Evolutionary conservation across 2,888 invertebrate genomes (phyloP).

Genomic region (Ophion obscuratus): DNA sequence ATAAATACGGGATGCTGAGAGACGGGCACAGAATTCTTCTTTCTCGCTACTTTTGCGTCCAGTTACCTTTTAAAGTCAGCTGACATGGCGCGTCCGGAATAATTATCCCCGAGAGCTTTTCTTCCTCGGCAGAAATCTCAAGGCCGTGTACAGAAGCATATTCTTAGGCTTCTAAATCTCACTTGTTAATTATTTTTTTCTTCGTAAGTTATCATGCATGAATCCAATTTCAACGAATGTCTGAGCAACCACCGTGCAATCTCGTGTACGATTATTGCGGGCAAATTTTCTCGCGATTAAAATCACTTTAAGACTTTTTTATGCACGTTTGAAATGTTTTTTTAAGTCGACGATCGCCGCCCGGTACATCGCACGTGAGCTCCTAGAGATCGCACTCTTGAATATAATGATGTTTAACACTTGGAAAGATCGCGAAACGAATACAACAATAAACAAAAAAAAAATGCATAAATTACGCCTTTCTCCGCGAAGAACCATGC

Average conservation of each 20-base stretch:
- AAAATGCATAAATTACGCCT: constrained; percentile 45
- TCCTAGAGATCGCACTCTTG: constrained; percentile 20
- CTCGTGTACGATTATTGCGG: constrained; percentile 12
- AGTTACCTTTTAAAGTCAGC: constrained; percentile 55
- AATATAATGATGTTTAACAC: constrained; percentile 38
- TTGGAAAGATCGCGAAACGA: constrained; percentile 56
- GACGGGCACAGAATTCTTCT: constrained; percentile 40
- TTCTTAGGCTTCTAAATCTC: neutral
- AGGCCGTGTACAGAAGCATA: constrained; percentile 23
- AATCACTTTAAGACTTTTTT: constrained; percentile 8
- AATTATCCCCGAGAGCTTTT: constrained; percentile 47
- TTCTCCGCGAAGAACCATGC: constrained; percentile 41
- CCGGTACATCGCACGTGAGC: constrained; percentile 13
- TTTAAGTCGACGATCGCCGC: constrained; percentile 24
- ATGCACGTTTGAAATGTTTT: constrained; percentile 5
- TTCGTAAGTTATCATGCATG: constrained; percentile 12
- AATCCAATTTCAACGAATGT: neutral
- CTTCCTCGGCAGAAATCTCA: constrained; percentile 44
- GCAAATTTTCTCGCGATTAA: constrained; percentile 32
- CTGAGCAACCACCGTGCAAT: constrained; percentile 19
- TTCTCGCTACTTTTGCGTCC: constrained; percentile 61
- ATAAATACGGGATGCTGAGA: neutral
- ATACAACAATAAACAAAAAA: constrained; percentile 23
- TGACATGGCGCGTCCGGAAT: constrained; percentile 49
- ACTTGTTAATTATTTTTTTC: constrained; percentile 1